Evolutionary conservation across 2,113 vertebrate species (phyloP).

Genomic region (Varanus salvator): DNA sequence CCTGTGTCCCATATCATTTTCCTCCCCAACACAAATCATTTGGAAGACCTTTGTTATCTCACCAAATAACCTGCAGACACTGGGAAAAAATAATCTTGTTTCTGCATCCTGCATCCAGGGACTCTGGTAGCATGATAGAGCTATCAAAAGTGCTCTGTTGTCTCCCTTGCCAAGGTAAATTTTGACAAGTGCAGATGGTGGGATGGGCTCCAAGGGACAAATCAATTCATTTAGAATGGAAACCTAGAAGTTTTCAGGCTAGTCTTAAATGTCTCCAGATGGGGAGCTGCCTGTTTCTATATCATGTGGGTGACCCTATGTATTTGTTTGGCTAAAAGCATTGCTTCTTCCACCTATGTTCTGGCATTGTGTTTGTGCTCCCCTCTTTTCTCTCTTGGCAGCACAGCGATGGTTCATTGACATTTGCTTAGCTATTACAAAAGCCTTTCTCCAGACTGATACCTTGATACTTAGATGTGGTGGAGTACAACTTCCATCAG

Average conservation of each 20-base stretch:
- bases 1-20: neutral
- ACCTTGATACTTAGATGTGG: neutral
- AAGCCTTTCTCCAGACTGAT: no score
- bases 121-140: neutral
- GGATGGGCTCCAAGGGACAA: neutral
- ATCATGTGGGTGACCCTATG: neutral
- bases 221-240: neutral
- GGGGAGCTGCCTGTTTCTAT: neutral
- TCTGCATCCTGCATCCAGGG: neutral
- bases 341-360: neutral
- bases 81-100: neutral
- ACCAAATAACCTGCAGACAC: neutral
- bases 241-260: neutral
- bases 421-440: neutral
- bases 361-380: neutral
- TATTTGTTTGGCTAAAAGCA: neutral
- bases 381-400: neutral
- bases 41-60: neutral
- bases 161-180: neutral
- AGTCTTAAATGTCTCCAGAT: neutral
- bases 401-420: neutral
- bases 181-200: neutral
- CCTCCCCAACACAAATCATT: neutral
- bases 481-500: neutral
- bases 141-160: neutral